Conservation (phyloP, 2,888 invertebrate genomes). For the Aspidiotus rigidus region DNA sequence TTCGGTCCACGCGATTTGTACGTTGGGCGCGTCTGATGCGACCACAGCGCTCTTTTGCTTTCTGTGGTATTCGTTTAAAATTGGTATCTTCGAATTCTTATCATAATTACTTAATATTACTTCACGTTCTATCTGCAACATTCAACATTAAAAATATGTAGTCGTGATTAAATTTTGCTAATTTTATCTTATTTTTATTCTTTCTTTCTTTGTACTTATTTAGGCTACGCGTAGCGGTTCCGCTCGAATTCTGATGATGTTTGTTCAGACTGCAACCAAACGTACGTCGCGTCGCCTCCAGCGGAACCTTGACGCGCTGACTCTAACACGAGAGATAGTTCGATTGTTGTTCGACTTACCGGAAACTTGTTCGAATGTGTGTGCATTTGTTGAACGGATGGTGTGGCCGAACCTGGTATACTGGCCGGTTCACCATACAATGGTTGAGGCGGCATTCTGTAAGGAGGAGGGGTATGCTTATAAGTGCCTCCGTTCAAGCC, state of each 20-base stretch:
- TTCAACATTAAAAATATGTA: neutral
- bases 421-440: conserved; percentile 42
- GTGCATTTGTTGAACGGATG: conserved; percentile 47
- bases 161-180: neutral
- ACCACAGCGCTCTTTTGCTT: conserved; percentile 49
- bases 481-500: conserved; percentile 47
- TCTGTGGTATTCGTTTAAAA: conserved; percentile 63
- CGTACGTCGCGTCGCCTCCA: neutral
- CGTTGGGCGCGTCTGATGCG: conserved; percentile 66
- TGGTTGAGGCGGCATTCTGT: conserved; percentile 60
- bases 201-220: neutral
- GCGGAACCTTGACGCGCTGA: neutral
- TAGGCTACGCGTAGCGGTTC: neutral
- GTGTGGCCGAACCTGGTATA: conserved; percentile 42
- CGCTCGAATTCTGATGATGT: neutral
- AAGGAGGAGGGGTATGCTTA: conserved; percentile 52
- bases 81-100: conserved; percentile 68
- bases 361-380: conserved; percentile 73
- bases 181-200: neutral
- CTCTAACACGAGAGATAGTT: neutral
- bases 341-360: conserved; percentile 49
- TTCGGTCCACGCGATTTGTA: conserved; percentile 61
- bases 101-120: conserved; percentile 64
- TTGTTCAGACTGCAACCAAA: neutral
- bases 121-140: conserved; percentile 64